Conservation (phyloP, 2,888 invertebrate species). For the Rotaria sp. region DNA sequence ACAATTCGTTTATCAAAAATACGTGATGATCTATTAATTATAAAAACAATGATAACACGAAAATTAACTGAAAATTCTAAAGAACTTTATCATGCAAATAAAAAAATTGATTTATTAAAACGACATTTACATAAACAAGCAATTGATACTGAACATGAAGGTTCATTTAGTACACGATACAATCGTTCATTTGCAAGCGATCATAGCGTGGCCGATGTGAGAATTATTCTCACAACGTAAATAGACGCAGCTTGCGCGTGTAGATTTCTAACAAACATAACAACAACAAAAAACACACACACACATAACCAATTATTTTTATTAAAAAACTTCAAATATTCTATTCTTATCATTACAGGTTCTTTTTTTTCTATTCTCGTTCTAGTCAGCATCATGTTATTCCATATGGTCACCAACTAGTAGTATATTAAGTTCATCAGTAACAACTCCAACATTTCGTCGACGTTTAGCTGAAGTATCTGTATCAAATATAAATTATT, state of each 20-base stretch:
- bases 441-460: neutral
- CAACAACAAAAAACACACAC: neutral
- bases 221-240: neutral
- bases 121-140: neutral
- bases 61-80: neutral
- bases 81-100: neutral
- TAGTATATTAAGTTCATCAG: neutral
- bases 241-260: conserved; percentile 22
- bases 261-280: neutral
- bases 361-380: neutral
- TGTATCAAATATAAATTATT: neutral
- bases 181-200: neutral
- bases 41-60: neutral
- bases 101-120: neutral
- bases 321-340: neutral
- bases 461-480: conserved; percentile 6
- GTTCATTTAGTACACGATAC: neutral
- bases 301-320: no score
- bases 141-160: neutral
- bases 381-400: neutral
- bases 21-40: neutral
- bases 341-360: neutral
- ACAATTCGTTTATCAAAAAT: neutral
- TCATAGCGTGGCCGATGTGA: neutral
- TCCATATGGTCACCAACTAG: neutral